Conservation (phyloP, 53 echinoderm and acorn worm species). For the Henricia sp. region DNA sequence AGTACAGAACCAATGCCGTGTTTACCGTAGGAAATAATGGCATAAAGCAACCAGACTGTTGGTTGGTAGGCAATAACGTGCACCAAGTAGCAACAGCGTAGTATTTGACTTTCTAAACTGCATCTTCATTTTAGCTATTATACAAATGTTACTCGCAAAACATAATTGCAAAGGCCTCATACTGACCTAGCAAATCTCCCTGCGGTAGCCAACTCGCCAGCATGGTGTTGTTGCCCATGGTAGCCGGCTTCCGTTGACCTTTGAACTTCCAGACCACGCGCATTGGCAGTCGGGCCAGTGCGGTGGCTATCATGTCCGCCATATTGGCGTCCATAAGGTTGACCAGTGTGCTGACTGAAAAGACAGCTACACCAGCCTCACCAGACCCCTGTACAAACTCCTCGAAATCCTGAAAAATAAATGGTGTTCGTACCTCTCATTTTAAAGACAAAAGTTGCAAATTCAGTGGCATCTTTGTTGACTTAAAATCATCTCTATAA, state of each 20-base stretch:
- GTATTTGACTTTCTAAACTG: no score
- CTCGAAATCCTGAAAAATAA: conserved; percentile 32
- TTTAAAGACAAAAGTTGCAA: no score
- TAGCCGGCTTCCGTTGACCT: not conserved
- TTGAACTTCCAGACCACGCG: conserved; percentile 63
- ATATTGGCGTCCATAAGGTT: conserved; percentile 10
- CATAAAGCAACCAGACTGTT: no score
- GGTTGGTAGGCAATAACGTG: no score
- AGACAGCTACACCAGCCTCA: conserved; percentile 46
- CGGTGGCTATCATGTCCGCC: conserved; percentile 54
- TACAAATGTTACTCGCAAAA: not conserved
- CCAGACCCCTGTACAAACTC: conserved; percentile 56
- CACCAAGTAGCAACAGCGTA: no score
- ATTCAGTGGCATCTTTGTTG: no score
- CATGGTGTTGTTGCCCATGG: conserved; percentile 57
- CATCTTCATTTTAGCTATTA: no score
- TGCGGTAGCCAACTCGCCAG: conserved; percentile 59
- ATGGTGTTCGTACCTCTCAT: no score
- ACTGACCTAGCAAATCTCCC: conserved; percentile 58
- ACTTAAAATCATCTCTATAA: no score
- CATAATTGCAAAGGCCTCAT: no score
- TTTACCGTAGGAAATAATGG: no score
- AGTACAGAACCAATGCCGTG: no score
- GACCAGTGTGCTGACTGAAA: conserved; percentile 54
- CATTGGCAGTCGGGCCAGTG: conserved; percentile 56